Base-by-base conservation (phyloP, 2,888 invertebrate genomes). In the Polymixis flavicincta region DNA sequence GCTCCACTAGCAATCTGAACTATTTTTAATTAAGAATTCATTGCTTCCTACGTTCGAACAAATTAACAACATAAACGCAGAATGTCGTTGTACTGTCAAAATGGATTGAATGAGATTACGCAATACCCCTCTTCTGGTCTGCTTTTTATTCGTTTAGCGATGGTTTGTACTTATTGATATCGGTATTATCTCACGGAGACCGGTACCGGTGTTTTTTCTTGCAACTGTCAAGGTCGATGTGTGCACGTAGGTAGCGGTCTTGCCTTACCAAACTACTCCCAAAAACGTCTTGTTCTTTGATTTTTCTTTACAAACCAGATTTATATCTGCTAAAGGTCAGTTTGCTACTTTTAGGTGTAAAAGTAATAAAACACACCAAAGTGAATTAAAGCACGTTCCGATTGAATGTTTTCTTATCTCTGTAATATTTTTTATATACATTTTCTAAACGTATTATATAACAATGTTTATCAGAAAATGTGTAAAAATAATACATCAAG, bases 211-310 rank as follows among this genome's bases (percentile, higher is more conserved):
- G 37, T 54, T 74, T 78, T 81, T 86, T 84, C 79, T 83, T 75
- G 68, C 71, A 79, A 83, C 73, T 81, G 79, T 74, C 88, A 87
- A 87, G 87, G 87, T 71, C 83, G 60, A 59, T 48, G 14, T 68
- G 63, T 70, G 67, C 76, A 82, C 76, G 88, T 87, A 68, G 88
- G 87, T 45, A 74, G 85, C 55, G 66, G 85, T 86, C 77, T 84
- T 77, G 63, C 85, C 87, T 82, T 80, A 83, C 66, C 32, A 25
- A 78, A 69, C 42, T 13, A 14, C 52, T 69, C 45, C 70, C 68
- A 77, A 84, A 85, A 73, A 74, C 37, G 50, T 76, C 57, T 73
- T 54, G 55, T 60, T 72, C 60, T 78, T 74, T 68, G 25, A 76
- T 42, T 76, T 82, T 65, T 61, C 54, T 71, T 54, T 50, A 17